Evolutionary conservation across 1,140 invertebrate genomes (phyloP).

Genomic region (Cotesia glomerata): DNA sequence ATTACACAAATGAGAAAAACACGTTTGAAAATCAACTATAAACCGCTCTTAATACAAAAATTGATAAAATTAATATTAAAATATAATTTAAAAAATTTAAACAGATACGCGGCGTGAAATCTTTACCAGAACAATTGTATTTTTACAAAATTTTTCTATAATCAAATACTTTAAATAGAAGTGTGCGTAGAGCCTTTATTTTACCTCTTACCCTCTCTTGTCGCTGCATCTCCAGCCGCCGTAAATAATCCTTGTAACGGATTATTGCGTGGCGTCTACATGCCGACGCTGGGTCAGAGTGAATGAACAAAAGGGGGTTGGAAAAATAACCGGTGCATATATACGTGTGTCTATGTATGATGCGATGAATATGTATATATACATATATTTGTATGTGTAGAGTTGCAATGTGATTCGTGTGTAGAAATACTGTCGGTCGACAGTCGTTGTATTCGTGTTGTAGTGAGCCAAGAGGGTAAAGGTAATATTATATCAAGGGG

Average conservation of each 20-base stretch:
- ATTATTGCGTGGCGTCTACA: constrained; percentile 23
- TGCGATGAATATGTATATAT: no score
- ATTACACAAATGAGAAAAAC: no score
- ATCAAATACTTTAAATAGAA: no score
- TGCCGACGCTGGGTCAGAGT: constrained; percentile 22
- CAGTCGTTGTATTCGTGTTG: neutral
- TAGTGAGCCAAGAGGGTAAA: neutral
- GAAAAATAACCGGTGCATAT: constrained; percentile 8
- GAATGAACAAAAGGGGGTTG: constrained; percentile 3
- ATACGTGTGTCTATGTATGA: neutral
- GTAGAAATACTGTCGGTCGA: neutral
- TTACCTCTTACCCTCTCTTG: neutral
- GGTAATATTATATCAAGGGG: constrained; percentile 2
- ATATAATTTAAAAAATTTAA: no score
- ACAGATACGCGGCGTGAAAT: no score
- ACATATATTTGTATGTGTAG: no score
- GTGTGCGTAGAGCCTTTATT: neutral
- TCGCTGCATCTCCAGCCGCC: constrained; percentile 12
- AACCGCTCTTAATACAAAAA: no score
- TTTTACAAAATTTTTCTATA: neutral
- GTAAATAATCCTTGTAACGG: constrained; percentile 25
- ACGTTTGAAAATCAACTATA: no score
- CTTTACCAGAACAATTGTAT: no score
- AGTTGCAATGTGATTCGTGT: no score
- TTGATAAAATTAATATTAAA: no score